Conservation (phyloP, 2,797 vertebrate genomes). For the Peromyscus attwateri region DNA sequence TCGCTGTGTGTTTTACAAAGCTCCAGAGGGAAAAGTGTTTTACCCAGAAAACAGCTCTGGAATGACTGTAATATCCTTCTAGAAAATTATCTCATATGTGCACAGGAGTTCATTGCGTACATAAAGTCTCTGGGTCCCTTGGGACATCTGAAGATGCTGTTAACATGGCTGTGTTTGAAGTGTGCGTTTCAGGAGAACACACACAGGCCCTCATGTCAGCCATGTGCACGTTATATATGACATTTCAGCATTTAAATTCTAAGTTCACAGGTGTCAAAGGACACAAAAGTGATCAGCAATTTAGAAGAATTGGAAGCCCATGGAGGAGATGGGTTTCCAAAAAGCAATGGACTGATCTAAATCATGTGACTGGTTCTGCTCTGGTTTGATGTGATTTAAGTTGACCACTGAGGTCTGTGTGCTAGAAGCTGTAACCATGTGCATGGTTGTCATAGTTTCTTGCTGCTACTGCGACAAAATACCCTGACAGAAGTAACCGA, state of each 20-base stretch:
- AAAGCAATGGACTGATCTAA: constrained; percentile 34
- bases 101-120: neutral
- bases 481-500: neutral
- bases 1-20: constrained; percentile 67
- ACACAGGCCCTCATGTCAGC: neutral
- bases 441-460: neutral
- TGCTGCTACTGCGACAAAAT: neutral
- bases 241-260: neutral
- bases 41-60: constrained; percentile 19
- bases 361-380: neutral
- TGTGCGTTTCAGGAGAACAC: neutral
- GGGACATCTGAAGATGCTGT: constrained; percentile 7
- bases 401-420: no score
- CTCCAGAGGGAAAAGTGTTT: constrained; percentile 57
- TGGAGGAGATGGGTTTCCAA: neutral
- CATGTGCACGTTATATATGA: neutral
- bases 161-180: neutral
- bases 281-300: constrained; percentile 17
- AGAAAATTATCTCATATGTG: constrained; percentile 32
- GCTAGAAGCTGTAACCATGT: no score
- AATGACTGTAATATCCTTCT: constrained; percentile 35
- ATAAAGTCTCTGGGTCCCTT: neutral
- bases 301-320: neutral
- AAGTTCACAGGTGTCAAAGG: constrained; percentile 49
- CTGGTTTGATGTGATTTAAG: neutral